phyloP scores from a whole-genome alignment of 1,140 invertebrate genomes.

The Penaeus vannamei region DNA sequence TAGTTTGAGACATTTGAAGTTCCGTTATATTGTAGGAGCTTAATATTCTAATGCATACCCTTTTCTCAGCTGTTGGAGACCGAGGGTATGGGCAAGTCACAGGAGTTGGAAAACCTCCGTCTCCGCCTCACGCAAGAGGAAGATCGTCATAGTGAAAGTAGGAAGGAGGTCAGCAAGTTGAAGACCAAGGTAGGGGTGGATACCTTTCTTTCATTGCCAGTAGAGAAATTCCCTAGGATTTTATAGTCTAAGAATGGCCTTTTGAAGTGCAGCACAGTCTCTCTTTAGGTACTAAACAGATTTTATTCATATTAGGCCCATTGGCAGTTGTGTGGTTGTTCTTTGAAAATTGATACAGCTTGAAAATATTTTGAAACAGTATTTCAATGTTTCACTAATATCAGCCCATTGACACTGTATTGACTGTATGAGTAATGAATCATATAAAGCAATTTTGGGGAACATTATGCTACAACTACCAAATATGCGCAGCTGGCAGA shows the following conservation, averaged over 20 bases:
- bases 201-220: not conserved
- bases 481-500: constrained; percentile 52
- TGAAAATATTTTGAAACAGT: too few relatives aligned
- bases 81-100: constrained; percentile 56
- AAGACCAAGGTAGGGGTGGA: constrained; percentile 58
- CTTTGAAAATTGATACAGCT: too few relatives aligned
- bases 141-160: constrained; percentile 65
- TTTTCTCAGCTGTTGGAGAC: constrained; percentile 54
- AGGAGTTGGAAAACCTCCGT: constrained; percentile 64
- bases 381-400: too few relatives aligned
- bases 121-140: constrained; percentile 64
- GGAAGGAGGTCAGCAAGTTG: constrained; percentile 61
- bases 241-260: too few relatives aligned
- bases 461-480: not conserved
- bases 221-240: not conserved
- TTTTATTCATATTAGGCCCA: too few relatives aligned
- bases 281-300: too few relatives aligned
- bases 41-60: not conserved
- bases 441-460: too few relatives aligned
- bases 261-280: too few relatives aligned
- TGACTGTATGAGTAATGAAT: too few relatives aligned
- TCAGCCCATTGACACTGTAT: too few relatives aligned
- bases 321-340: too few relatives aligned
- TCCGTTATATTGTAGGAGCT: not conserved
- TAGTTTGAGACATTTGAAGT: not conserved